A percentile compares a stretch with the other conserved stretches of the same genome.
Evolutionary conservation across 2,888 invertebrate genomes (phyloP).

Genomic region (Lysandra coridon): DNA sequence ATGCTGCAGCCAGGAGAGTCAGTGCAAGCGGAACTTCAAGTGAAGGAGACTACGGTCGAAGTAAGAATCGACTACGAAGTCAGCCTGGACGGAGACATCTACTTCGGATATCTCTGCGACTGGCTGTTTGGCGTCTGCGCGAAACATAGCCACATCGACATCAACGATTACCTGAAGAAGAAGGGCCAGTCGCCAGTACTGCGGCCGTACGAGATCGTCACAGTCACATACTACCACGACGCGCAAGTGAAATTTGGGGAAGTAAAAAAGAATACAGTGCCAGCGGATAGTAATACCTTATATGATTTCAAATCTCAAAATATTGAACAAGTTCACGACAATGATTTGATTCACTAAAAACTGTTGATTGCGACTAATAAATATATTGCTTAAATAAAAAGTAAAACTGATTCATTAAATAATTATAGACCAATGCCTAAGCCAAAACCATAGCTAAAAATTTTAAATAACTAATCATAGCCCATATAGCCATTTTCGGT

Average conservation of each 20-base stretch:
- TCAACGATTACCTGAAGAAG: background rate
- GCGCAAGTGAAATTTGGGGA: background rate
- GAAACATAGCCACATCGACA: background rate
- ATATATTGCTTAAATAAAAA: too few relatives aligned
- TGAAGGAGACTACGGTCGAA: slow-evolving; percentile 15
- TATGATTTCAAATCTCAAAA: too few relatives aligned
- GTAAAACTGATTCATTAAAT: too few relatives aligned
- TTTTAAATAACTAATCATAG: too few relatives aligned
- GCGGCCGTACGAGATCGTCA: background rate
- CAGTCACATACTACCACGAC: background rate
- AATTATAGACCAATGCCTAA: too few relatives aligned
- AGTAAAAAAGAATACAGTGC: background rate
- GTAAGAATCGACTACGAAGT: slow-evolving; percentile 18
- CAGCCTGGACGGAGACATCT: slow-evolving; percentile 8
- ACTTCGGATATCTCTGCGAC: background rate
- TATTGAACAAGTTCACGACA: background rate
- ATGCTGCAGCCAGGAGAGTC: background rate
- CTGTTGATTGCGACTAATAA: too few relatives aligned
- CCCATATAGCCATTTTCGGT: too few relatives aligned
- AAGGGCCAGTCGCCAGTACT: background rate
- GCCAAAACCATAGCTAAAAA: too few relatives aligned
- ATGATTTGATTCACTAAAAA: too few relatives aligned
- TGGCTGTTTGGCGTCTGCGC: background rate
- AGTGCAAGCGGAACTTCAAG: background rate
- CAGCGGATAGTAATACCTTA: background rate